Base-by-base conservation (phyloP, 2,797 vertebrate genomes). In the Aeoliscus strigatus region DNA sequence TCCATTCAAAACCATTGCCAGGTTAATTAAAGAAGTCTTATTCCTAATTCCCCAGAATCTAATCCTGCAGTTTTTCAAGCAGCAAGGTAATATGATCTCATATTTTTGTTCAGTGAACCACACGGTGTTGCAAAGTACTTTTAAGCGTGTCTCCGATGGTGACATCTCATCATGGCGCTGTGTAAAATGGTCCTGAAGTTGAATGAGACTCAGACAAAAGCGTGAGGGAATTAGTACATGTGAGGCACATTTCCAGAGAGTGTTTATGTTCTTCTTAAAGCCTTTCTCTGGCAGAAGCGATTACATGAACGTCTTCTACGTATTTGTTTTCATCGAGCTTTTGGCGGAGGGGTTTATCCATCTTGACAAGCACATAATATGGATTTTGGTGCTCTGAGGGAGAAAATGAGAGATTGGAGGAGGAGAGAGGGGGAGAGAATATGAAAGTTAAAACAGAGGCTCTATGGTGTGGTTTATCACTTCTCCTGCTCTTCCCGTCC, bases 341-440 rank as follows among this genome's bases (percentile, higher is more conserved):
- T 85, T 86, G 82, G 82, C 86, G 83, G 78, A 78, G 84, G 83
- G 82, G 83, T 86, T 87, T 86, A 88, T 87, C 81, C 79, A 82
- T 86, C 78, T 79, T 88, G 87, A 86, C 86, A 89, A 84, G 80
- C 85, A 87, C 85, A 87, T 86, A 88, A 89, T 87, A 77, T 86
- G 83, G 81, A 78, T 86, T 83, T 80, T 78, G 79, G 67, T 76
- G 69, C 72, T 83, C 74, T 70, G 72, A 82, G 81, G 70, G 73
- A 76, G 75, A 62, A 83, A 81, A 77, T 57, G 68, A 75, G 77
- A 56, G 63, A 80, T 69, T 45, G 74, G 66, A 62, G 74, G 66
- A 62, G 53, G 62, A 72, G 73, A 81, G 72, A 73, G 72, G 66
- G 71, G 60, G 67, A 76, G 63, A 66, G 80, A 74, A 83, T 77